Conservation (phyloP, 2,888 invertebrate species). For the Nezara viridula region DNA sequence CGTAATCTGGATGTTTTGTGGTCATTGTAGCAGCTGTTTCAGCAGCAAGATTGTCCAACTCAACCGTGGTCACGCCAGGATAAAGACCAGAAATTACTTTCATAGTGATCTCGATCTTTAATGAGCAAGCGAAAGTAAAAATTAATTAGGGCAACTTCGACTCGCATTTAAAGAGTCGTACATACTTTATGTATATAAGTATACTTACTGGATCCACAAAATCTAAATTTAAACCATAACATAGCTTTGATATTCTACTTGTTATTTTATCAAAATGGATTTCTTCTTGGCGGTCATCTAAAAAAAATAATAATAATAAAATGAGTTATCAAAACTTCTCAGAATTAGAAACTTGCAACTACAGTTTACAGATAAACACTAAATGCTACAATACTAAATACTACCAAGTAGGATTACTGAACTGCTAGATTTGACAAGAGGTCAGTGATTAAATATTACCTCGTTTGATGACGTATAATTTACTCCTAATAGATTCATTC, state of each 20-base stretch:
- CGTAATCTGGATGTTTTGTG: constrained; percentile 97
- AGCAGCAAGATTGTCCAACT: constrained; percentile 97
- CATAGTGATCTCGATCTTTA: constrained; percentile 83
- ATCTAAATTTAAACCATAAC: constrained; percentile 95
- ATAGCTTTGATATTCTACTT: constrained; percentile 92
- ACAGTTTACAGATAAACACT: background rate
- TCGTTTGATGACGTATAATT: constrained; percentile 72
- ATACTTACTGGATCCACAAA: constrained; percentile 93
- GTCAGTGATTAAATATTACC: constrained; percentile 66
- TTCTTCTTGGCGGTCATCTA: constrained; percentile 90
- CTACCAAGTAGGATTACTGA: background rate
- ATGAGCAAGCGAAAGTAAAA: constrained; percentile 57
- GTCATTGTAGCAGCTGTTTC: constrained; percentile 99
- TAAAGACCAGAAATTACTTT: constrained; percentile 97
- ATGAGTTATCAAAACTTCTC: background rate
- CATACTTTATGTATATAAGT: too few species aligned
- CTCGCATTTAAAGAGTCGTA: background rate
- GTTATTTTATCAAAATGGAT: constrained; percentile 99
- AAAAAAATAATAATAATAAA: constrained; percentile 64
- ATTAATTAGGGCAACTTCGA: background rate
- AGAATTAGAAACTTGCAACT: background rate
- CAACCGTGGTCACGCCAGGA: constrained; percentile 95
- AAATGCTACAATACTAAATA: background rate
- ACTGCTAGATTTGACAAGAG: background rate
- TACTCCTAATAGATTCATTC: constrained; percentile 67